phyloP scores from a whole-genome alignment of 2,797 vertebrate genomes.

The Sebastes aleutianus region DNA sequence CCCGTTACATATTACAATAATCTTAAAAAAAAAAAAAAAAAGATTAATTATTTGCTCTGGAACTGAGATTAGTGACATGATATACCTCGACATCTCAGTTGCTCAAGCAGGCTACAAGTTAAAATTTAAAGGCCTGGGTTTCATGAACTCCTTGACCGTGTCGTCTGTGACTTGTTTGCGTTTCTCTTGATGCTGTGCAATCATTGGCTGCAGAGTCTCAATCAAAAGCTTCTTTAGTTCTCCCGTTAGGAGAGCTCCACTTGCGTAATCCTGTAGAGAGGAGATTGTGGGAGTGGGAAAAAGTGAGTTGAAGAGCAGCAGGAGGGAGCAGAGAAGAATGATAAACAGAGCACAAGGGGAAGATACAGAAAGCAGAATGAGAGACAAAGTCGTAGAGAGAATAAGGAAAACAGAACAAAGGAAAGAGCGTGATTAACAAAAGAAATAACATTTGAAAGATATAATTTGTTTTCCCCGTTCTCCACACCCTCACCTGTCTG shows the following conservation, averaged over 20 bases:
- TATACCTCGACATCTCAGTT: background rate
- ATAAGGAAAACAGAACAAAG: background rate
- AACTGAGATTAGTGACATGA: background rate
- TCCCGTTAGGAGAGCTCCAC: constrained; percentile 92
- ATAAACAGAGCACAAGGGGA: background rate
- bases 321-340: background rate
- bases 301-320: background rate
- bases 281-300: background rate
- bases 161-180: constrained; percentile 92
- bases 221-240: constrained; percentile 95
- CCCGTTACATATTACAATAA: background rate
- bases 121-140: constrained; percentile 87
- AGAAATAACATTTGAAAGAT: background rate
- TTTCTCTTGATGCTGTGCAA: constrained; percentile 90
- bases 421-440: background rate
- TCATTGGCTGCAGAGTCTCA: constrained; percentile 92
- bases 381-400: background rate
- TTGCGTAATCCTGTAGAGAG: constrained; percentile 88
- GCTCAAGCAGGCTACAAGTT: constrained; percentile 75
- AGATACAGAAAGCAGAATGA: background rate
- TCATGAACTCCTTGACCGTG: constrained; percentile 91
- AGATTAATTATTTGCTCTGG: background rate
- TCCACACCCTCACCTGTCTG: constrained; percentile 84
- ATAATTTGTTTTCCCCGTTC: background rate
- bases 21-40: background rate